Evolutionary conservation across 1,140 invertebrate genomes (phyloP).

Genomic region (Hestina assimilis): DNA sequence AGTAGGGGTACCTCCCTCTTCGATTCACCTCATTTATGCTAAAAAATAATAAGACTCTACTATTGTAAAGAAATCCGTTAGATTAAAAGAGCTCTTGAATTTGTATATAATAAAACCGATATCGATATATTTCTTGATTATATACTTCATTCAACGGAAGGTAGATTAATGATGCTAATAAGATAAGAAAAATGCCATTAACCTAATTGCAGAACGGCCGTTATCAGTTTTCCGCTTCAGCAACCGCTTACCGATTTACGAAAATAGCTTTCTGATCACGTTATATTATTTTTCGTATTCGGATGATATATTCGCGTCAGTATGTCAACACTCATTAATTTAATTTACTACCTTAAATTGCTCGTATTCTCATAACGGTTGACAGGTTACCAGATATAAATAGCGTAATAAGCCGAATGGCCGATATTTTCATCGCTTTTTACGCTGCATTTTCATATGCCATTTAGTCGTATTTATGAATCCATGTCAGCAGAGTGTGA

Average conservation of each 20-base stretch:
- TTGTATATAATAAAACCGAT: no score
- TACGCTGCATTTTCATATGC: conserved; percentile 9
- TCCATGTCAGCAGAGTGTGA: no score
- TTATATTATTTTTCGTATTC: conserved; percentile 20
- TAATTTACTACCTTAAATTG: conserved; percentile 13
- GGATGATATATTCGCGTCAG: neutral
- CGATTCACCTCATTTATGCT: no score
- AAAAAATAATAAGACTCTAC: no score
- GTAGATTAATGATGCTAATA: neutral
- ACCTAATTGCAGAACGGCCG: conserved; percentile 58
- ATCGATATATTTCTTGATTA: no score
- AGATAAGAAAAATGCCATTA: conserved; percentile 13
- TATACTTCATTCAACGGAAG: neutral
- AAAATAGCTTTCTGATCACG: conserved; percentile 48
- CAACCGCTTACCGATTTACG: conserved; percentile 61
- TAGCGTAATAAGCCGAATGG: conserved; percentile 14
- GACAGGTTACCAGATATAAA: conserved; percentile 5
- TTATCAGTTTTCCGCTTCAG: conserved; percentile 60
- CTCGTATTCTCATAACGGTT: conserved; percentile 7
- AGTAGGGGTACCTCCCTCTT: no score
- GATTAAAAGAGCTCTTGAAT: no score
- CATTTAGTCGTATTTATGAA: no score
- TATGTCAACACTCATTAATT: neutral
- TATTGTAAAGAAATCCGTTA: no score
- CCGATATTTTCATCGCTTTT: conserved; percentile 15